Evolutionary conservation across 2,113 vertebrate genomes (phyloP).

Genomic region (Myiozetetes cayanensis): DNA sequence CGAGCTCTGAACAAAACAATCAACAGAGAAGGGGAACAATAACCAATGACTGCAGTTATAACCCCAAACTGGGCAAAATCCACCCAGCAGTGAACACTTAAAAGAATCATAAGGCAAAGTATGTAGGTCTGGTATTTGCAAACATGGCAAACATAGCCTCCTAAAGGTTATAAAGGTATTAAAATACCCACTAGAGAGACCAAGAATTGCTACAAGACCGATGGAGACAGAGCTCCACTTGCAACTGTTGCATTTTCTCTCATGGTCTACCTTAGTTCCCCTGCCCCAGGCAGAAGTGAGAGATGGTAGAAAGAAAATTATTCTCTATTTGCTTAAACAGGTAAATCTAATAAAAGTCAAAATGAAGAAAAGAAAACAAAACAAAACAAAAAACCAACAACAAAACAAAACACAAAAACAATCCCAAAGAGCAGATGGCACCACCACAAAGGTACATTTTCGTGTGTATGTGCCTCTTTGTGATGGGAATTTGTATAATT

Average conservation of each 20-base stretch:
- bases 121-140: background rate
- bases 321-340: background rate
- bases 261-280: background rate
- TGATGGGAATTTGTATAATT: background rate
- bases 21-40: background rate
- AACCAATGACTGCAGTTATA: background rate
- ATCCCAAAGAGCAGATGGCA: background rate
- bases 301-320: background rate
- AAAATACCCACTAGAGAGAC: background rate
- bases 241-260: background rate
- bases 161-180: background rate
- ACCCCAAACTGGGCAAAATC: background rate
- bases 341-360: background rate
- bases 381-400: too few relatives aligned
- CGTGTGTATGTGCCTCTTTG: rapidly evolving
- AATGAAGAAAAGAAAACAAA: background rate
- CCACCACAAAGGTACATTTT: background rate
- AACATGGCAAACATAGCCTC: background rate
- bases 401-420: too few relatives aligned
- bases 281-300: background rate
- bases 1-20: background rate
- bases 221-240: background rate
- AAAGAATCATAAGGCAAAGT: background rate
- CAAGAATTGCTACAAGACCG: background rate
- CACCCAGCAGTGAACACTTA: background rate